A percentile compares a stretch with the other conserved stretches of the same genome.
Evolutionary conservation across 2,797 vertebrate genomes (phyloP).

Genomic region (Parauchenoglanis ngamensis): DNA sequence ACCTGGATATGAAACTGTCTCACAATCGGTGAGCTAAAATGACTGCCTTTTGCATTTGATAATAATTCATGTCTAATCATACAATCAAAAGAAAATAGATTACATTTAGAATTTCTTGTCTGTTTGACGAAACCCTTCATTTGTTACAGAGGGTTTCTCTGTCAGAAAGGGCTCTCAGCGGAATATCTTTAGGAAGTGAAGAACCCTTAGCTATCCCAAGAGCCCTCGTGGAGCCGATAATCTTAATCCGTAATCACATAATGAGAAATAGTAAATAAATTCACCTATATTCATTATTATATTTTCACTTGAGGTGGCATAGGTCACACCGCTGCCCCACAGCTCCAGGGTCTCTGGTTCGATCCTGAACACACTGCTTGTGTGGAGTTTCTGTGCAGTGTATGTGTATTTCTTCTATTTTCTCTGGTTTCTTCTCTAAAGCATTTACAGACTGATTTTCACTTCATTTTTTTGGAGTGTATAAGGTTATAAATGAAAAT

Average conservation of each 20-base stretch:
- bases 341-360: not conserved
- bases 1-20: slow-evolving; percentile 15
- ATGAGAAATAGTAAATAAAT: not conserved
- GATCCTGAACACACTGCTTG: not conserved
- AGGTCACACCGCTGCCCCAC: not conserved
- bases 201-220: not conserved
- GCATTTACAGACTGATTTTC: not conserved
- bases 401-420: too few species aligned
- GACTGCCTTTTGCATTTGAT: not conserved
- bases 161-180: too few species aligned
- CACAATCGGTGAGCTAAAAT: not conserved
- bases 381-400: not conserved
- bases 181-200: not conserved
- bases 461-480: not conserved
- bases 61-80: not conserved
- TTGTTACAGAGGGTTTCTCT: not conserved
- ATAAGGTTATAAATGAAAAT: not conserved
- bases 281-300: not conserved
- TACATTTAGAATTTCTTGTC: not conserved
- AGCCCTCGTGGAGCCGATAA: not conserved
- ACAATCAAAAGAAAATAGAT: slow-evolving; percentile 4
- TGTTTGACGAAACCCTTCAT: not conserved
- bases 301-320: not conserved
- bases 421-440: not conserved
- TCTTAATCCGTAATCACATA: not conserved